These are phyloP conservation scores for Agrenia bidenticulata DNA, from an alignment of 2,888 invertebrate species.

Conservation along the genomic window DNA sequence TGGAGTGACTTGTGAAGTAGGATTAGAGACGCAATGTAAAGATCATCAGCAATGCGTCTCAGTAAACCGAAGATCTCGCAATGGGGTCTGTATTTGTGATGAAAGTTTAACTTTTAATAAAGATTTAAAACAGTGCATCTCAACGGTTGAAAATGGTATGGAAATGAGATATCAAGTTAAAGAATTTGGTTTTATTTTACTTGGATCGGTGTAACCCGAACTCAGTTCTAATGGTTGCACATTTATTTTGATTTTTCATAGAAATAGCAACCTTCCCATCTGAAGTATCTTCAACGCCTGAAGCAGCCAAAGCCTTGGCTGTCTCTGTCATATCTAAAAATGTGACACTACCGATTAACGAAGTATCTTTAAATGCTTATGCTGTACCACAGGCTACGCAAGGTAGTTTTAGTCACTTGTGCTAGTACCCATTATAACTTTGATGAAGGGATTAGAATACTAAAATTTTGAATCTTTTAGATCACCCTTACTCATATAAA, in stretches of 20 bases:
- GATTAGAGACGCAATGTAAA: slow-evolving; percentile 63
- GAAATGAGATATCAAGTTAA: too few relatives aligned
- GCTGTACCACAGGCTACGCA: slow-evolving; percentile 74
- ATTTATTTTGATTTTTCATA: too few relatives aligned
- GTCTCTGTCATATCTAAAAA: slow-evolving; percentile 76
- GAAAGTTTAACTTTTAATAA: slow-evolving; percentile 63
- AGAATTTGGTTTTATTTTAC: too few relatives aligned
- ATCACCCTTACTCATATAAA: slow-evolving; percentile 78
- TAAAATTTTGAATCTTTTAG: slow-evolving; percentile 55
- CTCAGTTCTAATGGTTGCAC: slow-evolving; percentile 53
- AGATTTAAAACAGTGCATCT: slow-evolving; percentile 31
- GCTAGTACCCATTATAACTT: too few relatives aligned
- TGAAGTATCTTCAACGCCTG: slow-evolving; percentile 1
- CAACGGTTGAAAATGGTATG: background rate
- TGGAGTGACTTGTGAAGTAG: slow-evolving; percentile 63
- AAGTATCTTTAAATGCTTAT: slow-evolving; percentile 78
- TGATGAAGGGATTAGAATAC: too few relatives aligned
- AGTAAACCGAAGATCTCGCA: slow-evolving; percentile 61
- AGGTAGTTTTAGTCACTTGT: too few relatives aligned
- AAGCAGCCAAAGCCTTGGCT: slow-evolving; percentile 52
- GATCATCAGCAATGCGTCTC: slow-evolving; percentile 70
- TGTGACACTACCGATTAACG: slow-evolving; percentile 78
- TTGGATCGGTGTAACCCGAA: too few relatives aligned
- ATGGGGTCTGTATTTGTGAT: slow-evolving; percentile 73
- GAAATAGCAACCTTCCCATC: too few relatives aligned